A percentile compares a stretch with the other conserved stretches of the same genome.
phyloP scores from a whole-genome alignment of 2,888 invertebrate species.

The Malthinus flaveolus region DNA sequence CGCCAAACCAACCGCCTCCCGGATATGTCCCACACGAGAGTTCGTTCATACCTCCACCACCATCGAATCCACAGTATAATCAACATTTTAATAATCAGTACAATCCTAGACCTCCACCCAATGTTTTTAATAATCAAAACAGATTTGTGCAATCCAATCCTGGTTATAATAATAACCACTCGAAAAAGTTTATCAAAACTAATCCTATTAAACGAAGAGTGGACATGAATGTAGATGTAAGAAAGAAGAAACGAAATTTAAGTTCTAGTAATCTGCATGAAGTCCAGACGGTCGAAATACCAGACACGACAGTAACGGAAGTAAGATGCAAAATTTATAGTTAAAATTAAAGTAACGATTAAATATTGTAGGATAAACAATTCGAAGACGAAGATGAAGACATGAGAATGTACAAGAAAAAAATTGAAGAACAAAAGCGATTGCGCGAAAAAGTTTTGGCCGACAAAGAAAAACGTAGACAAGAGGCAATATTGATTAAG shows the following conservation, averaged over 20 bases:
- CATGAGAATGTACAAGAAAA: conserved; percentile 54
- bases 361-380: conserved; percentile 18
- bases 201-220: conserved; percentile 26
- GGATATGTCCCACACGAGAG: not conserved
- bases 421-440: conserved; percentile 58
- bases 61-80: conserved; percentile 4
- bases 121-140: conserved; percentile 1
- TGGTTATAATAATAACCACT: not conserved
- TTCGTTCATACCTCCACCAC: conserved; percentile 3
- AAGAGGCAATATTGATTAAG: conserved; percentile 41
- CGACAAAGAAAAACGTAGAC: conserved; percentile 7
- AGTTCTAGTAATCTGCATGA: conserved; percentile 37
- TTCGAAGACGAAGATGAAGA: conserved; percentile 57
- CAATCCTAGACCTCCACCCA: not conserved
- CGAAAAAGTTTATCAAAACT: not conserved
- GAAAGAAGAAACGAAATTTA: conserved; percentile 32
- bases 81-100: conserved; percentile 15
- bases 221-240: conserved; percentile 23
- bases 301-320: conserved; percentile 24
- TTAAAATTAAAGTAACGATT: not conserved
- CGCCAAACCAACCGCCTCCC: not conserved
- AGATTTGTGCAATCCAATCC: conserved; percentile 7
- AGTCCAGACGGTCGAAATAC: conserved; percentile 35
- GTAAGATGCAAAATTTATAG: not conserved
- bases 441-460: conserved; percentile 49